These are phyloP conservation scores for Glareola pratincola DNA, from an alignment of 2,113 vertebrate genomes.

Conservation along the genomic window DNA sequence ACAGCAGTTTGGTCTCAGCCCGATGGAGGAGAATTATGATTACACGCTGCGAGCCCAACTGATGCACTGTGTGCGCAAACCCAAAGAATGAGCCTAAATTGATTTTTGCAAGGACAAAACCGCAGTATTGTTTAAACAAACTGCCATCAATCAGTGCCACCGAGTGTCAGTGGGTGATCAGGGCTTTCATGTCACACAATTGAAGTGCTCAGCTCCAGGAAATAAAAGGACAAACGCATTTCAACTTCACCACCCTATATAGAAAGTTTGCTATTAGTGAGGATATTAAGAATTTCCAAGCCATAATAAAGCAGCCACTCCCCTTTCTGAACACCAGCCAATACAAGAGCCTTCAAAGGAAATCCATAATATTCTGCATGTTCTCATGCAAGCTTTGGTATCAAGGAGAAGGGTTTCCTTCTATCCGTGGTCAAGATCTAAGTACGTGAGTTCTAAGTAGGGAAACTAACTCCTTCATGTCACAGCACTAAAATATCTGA, in stretches of 20 bases:
- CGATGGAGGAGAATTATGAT: not conserved
- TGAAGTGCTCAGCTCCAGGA: not conserved
- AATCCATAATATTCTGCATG: not conserved
- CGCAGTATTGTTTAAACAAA: not conserved
- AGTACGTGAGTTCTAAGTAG: not conserved
- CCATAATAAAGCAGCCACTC: not conserved
- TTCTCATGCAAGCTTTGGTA: not conserved
- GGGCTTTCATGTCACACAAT: not conserved
- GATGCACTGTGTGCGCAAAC: not conserved
- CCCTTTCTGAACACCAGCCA: not conserved
- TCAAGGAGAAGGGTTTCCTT: not conserved
- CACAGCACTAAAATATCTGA: not conserved
- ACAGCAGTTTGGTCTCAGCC: not conserved
- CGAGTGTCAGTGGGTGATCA: not conserved
- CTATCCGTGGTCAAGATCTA: not conserved
- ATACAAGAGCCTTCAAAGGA: not conserved
- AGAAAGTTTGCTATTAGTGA: not conserved
- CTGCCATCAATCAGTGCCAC: not conserved
- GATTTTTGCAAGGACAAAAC: not conserved
- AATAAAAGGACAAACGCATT: not conserved
- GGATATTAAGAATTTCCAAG: not conserved
- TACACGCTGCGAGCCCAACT: accelerated
- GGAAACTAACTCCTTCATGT: not conserved
- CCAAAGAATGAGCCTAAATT: not conserved
- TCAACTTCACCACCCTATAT: not conserved